phyloP scores from a whole-genome alignment of 92 coral and sea anemone species.

The Epizoanthus stellaris region DNA sequence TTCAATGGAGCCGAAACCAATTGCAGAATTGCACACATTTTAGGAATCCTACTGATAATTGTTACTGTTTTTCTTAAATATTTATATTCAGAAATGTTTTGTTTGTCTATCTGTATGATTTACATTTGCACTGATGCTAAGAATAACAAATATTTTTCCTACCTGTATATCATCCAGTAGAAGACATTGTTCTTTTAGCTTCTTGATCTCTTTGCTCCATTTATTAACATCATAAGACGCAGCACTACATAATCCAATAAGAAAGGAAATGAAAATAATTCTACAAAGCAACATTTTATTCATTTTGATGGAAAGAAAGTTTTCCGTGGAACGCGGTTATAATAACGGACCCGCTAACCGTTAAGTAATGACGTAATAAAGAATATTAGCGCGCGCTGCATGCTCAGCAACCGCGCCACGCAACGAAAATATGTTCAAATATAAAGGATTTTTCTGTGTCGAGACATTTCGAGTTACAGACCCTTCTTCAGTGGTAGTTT shows the following conservation, averaged over 20 bases:
- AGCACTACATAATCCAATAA: neutral
- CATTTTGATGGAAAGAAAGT: neutral
- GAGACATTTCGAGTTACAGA: too few species aligned
- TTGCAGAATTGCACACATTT: too few species aligned
- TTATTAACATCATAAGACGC: neutral
- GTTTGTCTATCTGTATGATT: too few species aligned
- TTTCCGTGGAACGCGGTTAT: neutral
- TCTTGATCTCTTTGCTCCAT: neutral
- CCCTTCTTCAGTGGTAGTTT: too few species aligned
- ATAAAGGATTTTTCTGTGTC: too few species aligned
- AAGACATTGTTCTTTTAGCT: neutral
- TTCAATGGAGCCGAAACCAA: too few species aligned
- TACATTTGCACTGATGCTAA: too few species aligned
- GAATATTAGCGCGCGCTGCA: neutral
- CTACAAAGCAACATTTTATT: neutral
- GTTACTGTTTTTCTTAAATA: too few species aligned
- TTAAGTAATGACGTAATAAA: neutral
- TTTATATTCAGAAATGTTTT: too few species aligned
- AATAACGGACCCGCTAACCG: neutral
- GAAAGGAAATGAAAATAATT: neutral
- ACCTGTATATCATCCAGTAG: slow-evolving; percentile 1
- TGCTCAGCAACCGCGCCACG: slow-evolving; percentile 10
- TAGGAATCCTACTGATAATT: too few species aligned
- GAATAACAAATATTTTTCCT: neutral
- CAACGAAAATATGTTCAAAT: too few species aligned